Evolutionary conservation across 2,888 invertebrate genomes (phyloP).

Genomic region (Drosophila picticornis): DNA sequence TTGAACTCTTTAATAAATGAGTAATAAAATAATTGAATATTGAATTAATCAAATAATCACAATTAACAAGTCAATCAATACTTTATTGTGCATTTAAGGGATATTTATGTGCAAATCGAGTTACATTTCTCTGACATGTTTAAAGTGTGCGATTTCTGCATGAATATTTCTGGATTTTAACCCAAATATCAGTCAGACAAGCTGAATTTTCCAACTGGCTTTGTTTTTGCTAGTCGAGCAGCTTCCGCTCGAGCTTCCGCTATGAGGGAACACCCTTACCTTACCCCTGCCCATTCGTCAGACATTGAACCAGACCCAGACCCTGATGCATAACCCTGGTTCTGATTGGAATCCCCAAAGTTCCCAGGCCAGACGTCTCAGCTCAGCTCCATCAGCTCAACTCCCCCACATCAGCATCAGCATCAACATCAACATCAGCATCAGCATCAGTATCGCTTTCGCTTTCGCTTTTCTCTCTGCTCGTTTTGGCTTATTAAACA

Average conservation of each 20-base stretch:
- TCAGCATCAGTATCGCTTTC: slow-evolving; percentile 22
- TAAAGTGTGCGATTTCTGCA: background rate
- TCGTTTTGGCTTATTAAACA: slow-evolving; percentile 78
- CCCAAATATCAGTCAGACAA: slow-evolving; percentile 13
- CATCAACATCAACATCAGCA: background rate
- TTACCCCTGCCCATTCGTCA: background rate
- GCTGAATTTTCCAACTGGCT: slow-evolving; percentile 16
- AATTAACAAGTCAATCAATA: background rate
- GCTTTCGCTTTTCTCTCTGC: slow-evolving; percentile 48
- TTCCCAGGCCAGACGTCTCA: slow-evolving; percentile 17
- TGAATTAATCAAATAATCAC: background rate
- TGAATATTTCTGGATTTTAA: slow-evolving; percentile 14
- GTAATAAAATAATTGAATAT: background rate
- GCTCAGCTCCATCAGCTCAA: slow-evolving; percentile 20
- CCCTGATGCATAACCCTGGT: slow-evolving; percentile 2
- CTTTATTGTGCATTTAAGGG: background rate
- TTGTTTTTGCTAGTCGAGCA: slow-evolving; percentile 44
- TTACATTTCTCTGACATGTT: background rate
- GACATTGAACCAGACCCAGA: slow-evolving; percentile 4
- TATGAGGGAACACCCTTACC: slow-evolving; percentile 5
- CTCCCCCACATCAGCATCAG: background rate
- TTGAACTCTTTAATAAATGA: background rate
- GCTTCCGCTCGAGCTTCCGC: slow-evolving; percentile 70
- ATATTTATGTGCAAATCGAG: background rate
- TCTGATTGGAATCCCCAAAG: slow-evolving; percentile 6